Conservation (phyloP, 2,888 invertebrate species). For the Colostygia pectinataria region DNA sequence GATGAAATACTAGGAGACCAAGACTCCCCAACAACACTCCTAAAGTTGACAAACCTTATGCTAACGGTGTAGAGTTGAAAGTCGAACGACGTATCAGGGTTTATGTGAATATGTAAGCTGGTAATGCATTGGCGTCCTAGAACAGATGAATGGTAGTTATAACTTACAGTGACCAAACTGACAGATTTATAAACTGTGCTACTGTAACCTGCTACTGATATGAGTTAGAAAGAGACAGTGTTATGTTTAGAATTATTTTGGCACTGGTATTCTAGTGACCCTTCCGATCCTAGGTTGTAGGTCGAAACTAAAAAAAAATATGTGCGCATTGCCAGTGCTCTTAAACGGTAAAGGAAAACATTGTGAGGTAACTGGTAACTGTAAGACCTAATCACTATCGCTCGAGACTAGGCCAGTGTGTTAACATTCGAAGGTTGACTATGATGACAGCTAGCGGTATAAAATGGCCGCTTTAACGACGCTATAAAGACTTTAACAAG, state of each 20-base stretch:
- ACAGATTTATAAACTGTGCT: conserved; percentile 62
- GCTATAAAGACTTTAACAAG: conserved; percentile 34
- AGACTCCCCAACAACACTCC: conserved; percentile 12
- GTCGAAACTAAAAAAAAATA: too few species aligned
- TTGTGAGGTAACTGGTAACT: too few species aligned
- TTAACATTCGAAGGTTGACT: too few species aligned
- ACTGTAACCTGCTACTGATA: conserved; percentile 39
- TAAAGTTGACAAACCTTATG: conserved; percentile 7
- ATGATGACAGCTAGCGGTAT: too few species aligned
- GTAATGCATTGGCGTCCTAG: conserved; percentile 42
- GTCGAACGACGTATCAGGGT: background rate
- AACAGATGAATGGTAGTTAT: conserved; percentile 57
- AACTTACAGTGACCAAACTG: conserved; percentile 59
- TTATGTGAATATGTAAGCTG: conserved; percentile 23
- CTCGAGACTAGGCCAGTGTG: too few species aligned
- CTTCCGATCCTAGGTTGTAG: too few species aligned
- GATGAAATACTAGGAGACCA: conserved; percentile 47
- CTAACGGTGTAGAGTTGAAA: conserved; percentile 1
- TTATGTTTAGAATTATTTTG: too few species aligned
- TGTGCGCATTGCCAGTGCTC: too few species aligned
- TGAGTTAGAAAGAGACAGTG: conserved; percentile 7
- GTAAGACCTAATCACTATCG: too few species aligned
- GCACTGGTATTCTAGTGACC: too few species aligned
- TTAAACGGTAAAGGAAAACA: too few species aligned
- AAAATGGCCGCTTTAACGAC: too few species aligned